Conservation (phyloP, 2,113 vertebrate species). For the Mesitornis unicolor region DNA sequence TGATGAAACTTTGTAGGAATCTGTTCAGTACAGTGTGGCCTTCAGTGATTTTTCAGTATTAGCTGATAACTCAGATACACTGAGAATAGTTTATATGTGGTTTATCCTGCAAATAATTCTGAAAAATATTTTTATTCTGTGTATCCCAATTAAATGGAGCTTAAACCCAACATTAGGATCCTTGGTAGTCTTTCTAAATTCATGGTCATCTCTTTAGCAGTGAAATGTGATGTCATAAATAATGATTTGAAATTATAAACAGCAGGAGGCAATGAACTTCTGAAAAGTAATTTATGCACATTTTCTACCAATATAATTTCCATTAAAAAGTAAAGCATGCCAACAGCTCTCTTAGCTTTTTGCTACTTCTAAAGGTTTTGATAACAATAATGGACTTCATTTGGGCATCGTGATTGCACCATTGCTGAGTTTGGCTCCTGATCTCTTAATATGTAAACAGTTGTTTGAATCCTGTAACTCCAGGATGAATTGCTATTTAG, state of each 20-base stretch:
- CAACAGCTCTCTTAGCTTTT: background rate
- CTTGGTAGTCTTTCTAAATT: background rate
- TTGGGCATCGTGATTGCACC: background rate
- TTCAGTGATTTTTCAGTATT: background rate
- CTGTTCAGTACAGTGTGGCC: background rate
- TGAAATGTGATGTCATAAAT: background rate
- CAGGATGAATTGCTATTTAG: constrained; percentile 73
- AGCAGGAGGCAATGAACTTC: background rate
- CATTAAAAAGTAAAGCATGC: background rate
- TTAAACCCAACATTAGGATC: background rate
- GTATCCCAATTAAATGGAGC: background rate
- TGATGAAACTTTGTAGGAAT: background rate
- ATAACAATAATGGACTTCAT: background rate
- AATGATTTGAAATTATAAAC: background rate
- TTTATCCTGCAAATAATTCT: background rate
- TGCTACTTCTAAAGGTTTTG: background rate
- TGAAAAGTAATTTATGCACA: background rate
- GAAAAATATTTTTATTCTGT: background rate
- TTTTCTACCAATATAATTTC: background rate
- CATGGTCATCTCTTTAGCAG: background rate
- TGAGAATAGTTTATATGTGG: background rate
- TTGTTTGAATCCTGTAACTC: constrained; percentile 69
- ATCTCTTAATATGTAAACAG: constrained; percentile 44
- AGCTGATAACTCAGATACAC: background rate
- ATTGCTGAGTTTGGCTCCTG: background rate